These are phyloP conservation scores for Sciaenops ocellatus DNA, from an alignment of 2,797 vertebrate genomes.

Conservation along the genomic window DNA sequence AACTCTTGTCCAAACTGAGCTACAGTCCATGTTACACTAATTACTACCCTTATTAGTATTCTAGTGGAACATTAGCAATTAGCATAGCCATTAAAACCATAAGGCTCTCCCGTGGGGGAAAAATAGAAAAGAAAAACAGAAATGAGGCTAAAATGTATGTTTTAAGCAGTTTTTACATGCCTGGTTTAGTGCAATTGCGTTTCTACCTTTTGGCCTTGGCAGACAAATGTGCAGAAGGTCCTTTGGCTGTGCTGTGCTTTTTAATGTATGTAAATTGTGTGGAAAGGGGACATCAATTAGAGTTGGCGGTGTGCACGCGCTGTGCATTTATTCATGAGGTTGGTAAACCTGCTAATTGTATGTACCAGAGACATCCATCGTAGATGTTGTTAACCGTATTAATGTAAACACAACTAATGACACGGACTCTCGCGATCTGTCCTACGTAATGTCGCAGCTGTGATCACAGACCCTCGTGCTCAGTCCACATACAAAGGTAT, in stretches of 20 bases:
- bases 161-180: constrained; percentile 39
- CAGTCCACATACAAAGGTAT: background rate
- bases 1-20: constrained; percentile 54
- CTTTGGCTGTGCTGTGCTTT: constrained; percentile 25
- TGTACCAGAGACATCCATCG: constrained; percentile 40
- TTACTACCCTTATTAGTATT: constrained; percentile 78
- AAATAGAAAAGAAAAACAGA: constrained; percentile 36
- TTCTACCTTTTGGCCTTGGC: constrained; percentile 45
- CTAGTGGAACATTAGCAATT: constrained; percentile 71
- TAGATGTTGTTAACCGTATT: constrained; percentile 26
- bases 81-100: constrained; percentile 71
- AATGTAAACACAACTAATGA: constrained; percentile 25
- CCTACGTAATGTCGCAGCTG: background rate
- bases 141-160: constrained; percentile 54
- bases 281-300: constrained; percentile 61
- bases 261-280: constrained; percentile 61
- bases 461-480: constrained; percentile 4
- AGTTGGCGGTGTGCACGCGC: constrained; percentile 35
- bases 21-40: constrained; percentile 68
- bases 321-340: constrained; percentile 63
- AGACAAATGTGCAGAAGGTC: constrained; percentile 39
- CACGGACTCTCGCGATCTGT: background rate
- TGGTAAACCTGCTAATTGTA: constrained; percentile 68
- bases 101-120: constrained; percentile 48
- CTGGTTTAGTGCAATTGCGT: background rate